Evolutionary conservation across 2,888 invertebrate genomes (phyloP), one percentile per base, ranked within the genome.

Genomic region (Eupeodes luniger): DNA sequence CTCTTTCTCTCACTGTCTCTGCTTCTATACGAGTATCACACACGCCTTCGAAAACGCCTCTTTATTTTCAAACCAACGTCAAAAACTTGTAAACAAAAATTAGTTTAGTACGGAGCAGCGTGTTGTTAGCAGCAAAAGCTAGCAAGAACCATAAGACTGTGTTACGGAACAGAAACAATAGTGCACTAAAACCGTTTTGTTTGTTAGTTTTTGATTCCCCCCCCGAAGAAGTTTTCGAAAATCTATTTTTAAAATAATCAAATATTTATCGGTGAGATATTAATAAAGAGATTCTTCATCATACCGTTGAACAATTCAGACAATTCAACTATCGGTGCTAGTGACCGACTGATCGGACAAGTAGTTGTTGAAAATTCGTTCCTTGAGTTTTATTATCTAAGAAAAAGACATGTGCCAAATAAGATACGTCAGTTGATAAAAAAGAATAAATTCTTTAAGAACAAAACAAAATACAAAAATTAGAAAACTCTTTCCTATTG

Each of bases 181-280:
- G 75, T 66, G 47, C 59, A 76, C 70, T 77, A 70, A 44, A 49
- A 53, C 61, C 51, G 47, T 44, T 16, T 16, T 62, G 61, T 40
- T 40, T 84, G 19, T 57, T 69, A 66, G 53, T 75, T 78, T 82
- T 59, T 62, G 69, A 57, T 70, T 83, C 75, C 82, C 79, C 82
- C 79, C 75, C 1, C 79, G 53, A 86, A 82, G 59, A 80, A 72
- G 67, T 76, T 80, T 87, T 87, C 83, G 76, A 87, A 85, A 87
- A 40, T 84, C 87, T 87, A 87, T 87, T 87, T 87, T 74, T 74
- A 77, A 85, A 49, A 74, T 64, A 84, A 67, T 78, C 85, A 69
- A 81, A 80, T 81, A 88, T 88, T 85, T 85, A 85, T 85, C 85
- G 64, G 64, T 55, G 78, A 85, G 81, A 89, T 85, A 85, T 85